Conservation (phyloP, 2,113 vertebrate species). For the Nycticebus coucang region DNA sequence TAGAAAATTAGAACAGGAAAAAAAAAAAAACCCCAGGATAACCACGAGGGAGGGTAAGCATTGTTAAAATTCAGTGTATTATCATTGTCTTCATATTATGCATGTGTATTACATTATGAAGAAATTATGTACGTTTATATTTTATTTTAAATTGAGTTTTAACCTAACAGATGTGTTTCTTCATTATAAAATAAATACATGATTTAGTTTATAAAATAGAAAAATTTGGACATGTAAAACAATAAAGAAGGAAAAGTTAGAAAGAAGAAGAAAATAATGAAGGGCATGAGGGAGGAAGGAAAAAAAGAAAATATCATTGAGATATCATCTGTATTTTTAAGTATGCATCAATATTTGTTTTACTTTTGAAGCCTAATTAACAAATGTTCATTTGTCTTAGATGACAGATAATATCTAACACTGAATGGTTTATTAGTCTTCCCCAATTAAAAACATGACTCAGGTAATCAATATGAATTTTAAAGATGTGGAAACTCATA, state of each 20-base stretch:
- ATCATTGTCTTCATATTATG: not conserved
- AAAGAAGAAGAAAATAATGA: not conserved
- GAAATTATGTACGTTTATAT: not conserved
- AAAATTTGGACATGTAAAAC: not conserved
- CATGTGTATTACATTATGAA: not conserved
- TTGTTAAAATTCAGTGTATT: not conserved
- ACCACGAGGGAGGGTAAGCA: not conserved
- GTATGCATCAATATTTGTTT: slow-evolving; percentile 51
- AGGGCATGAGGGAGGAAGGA: too few relatives aligned
- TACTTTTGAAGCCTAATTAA: slow-evolving; percentile 71
- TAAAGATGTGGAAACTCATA: slow-evolving; percentile 72
- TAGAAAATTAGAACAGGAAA: not conserved
- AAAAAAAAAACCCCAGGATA: not conserved
- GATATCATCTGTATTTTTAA: slow-evolving; percentile 40
- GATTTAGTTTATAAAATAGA: slow-evolving; percentile 15
- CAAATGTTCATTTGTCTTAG: slow-evolving; percentile 71
- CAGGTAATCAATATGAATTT: slow-evolving; percentile 74
- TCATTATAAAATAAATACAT: not conserved
- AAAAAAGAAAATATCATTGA: not conserved
- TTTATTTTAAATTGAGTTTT: slow-evolving; percentile 32
- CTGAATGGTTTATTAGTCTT: slow-evolving; percentile 75
- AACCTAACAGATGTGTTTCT: not conserved
- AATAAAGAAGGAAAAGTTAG: not conserved
- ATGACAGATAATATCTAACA: slow-evolving; percentile 74
- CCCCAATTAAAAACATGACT: slow-evolving; percentile 73